Base-by-base conservation (phyloP, 2,888 invertebrate genomes). In the Acrobasis consociella region DNA sequence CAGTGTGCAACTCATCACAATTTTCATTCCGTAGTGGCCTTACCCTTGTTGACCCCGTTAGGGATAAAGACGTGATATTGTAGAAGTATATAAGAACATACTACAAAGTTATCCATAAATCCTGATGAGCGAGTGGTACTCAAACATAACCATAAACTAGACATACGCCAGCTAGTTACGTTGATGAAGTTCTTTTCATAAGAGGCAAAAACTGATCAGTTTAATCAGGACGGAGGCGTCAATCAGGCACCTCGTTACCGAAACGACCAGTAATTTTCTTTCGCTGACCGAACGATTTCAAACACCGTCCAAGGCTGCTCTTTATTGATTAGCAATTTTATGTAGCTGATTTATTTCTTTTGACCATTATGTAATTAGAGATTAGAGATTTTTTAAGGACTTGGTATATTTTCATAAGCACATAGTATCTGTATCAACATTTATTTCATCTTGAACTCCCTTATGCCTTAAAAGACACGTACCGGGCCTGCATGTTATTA, bases 221-320 rank as follows among this genome's bases (percentile, higher is more conserved):
- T 87, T 87, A 90, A 91, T 91, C 90, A 90, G 77, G 76, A 77
- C 73, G 71, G 69, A 78, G 75, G 83, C 85, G 87, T 89, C 90
- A 90, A 87, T 91, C 90, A 87, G 83, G 71, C 69, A 73, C 76
- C 83, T 91, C 89, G 89, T 91, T 90, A 89, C 80, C 77, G 79
- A 79, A 91, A 91, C 87, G 89, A 87, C 81, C 73, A 72, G 87
- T 82, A 85, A 90, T 91, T 87, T 89, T 82, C 85, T 82, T 83
- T 80, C 77, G 86, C 90, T 90, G 90, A 89, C 89, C 87, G 83
- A 84, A 84, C 81, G 78, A 80, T 82, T 87, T 79, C 80, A 78
- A 85, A 83, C 83, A 73, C 71, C 68, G 78, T 75, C 76, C 70
- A 68, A 74, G 72, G 69, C 74, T 76, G 76, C 74, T 75, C 70